Base-by-base conservation (phyloP, 2,888 invertebrate species). In the Stenichneumon culpator region DNA sequence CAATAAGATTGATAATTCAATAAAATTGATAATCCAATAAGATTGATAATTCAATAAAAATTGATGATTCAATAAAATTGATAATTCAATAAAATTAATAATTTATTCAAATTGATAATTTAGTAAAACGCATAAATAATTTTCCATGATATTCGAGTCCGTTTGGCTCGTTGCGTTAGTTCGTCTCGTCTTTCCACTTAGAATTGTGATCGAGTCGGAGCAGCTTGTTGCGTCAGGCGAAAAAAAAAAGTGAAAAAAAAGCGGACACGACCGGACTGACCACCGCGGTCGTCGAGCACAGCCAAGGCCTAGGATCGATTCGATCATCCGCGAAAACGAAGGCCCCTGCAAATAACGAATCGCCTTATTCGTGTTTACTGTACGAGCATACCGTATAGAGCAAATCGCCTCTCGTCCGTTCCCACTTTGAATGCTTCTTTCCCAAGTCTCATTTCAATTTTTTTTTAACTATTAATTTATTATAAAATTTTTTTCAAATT, bases 231-330 rank as follows among this genome's bases (percentile, higher is more conserved):
- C 82, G 83, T 84, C 83, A 81, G 39, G 52, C 54, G 47, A 54
- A 44, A 79, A 74, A 65, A 65, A 84, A 57, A 78, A 50, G 47
- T 79, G 39, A 50, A 65, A 84, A 82, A 82, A 54, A 83, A 78
- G 65, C 54, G 72, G 80, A 82, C 81, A 86, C 79, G 68, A 83
- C 36, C 63, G 44, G 73, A 60, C 54, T 74, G 79, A 54, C 78
- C 84, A 72, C 65, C 81, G 67, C 60, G 72, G 75, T 70, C 77
- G 86, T 57, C 83, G 70, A 81, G 80, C 78, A 79, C 69, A 82
- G 77, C 87, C 88, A 89, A 89, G 89, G 89, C 86, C 89, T 88
- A 85, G 82, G 84, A 25, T 88, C 86, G 89, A 89, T 89, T 89
- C 86, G 88, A 88, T 89, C 88, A 89, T 89, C 86, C 88, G 88